Evolutionary conservation across 2,797 vertebrate species (phyloP).

Genomic region (Acanthurus leucopareius): DNA sequence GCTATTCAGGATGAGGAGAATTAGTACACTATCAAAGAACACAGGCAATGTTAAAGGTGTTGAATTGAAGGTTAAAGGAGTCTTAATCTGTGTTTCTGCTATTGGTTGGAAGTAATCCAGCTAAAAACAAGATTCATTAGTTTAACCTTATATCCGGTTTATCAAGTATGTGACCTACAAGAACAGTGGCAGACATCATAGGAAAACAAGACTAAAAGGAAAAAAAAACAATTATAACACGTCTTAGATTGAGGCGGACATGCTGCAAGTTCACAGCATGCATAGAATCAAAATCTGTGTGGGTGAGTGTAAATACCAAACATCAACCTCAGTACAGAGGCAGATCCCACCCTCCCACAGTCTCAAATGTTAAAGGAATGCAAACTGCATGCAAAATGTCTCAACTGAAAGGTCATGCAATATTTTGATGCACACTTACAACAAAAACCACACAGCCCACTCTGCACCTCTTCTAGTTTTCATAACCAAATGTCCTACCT

Average conservation of each 20-base stretch:
- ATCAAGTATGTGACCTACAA: neutral
- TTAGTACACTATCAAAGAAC: conserved; percentile 1
- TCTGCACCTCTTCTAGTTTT: conserved; percentile 47
- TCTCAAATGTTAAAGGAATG: conserved; percentile 73
- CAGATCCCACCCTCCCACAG: conserved; percentile 41
- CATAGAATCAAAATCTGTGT: conserved; percentile 25
- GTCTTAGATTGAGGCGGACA: neutral
- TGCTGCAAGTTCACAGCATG: neutral
- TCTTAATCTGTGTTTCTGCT: conserved; percentile 7
- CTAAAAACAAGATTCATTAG: neutral
- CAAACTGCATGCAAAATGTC: conserved; percentile 76
- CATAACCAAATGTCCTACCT: conserved; percentile 63
- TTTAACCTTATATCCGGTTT: neutral
- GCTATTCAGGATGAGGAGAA: conserved; percentile 9
- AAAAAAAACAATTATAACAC: neutral
- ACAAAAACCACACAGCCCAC: conserved; percentile 47
- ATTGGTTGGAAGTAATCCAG: neutral
- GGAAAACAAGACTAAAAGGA: neutral
- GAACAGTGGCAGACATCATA: neutral
- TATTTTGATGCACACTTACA: conserved; percentile 63
- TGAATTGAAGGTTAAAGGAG: conserved; percentile 16
- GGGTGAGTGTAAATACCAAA: conserved; percentile 55
- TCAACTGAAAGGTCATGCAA: conserved; percentile 73
- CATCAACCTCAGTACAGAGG: conserved; percentile 11
- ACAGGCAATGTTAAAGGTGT: conserved; percentile 37